phyloP scores from a whole-genome alignment of 2,888 invertebrate genomes.

The Drosophila merina region DNA sequence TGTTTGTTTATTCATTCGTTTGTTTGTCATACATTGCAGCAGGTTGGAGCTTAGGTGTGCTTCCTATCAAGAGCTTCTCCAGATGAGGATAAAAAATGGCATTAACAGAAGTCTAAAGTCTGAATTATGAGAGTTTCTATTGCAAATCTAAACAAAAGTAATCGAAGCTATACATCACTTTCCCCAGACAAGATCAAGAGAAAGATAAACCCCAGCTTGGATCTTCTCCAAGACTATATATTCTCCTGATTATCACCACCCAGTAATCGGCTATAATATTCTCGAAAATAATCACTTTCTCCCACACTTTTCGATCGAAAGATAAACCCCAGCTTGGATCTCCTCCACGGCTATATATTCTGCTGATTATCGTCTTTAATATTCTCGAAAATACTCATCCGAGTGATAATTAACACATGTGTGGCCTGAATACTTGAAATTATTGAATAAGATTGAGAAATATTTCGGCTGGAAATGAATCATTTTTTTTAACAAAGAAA shows the following conservation, averaged over 20 bases:
- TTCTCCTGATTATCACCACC: no score
- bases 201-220: no score
- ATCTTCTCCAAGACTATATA: no score
- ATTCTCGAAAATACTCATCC: background rate
- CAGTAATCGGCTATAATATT: no score
- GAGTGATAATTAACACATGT: background rate
- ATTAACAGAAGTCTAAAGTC: background rate
- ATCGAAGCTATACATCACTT: background rate
- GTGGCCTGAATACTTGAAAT: background rate
- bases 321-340: no score
- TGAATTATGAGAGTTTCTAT: background rate
- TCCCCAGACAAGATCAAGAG: background rate
- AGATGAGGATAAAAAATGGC: no score
- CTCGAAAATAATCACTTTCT: no score
- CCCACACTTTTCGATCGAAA: no score
- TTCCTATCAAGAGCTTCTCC: no score
- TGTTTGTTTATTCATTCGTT: background rate
- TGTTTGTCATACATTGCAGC: background rate
- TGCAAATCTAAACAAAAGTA: no score
- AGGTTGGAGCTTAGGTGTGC: background rate
- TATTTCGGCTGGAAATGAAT: background rate
- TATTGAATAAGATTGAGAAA: background rate
- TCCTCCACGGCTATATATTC: no score
- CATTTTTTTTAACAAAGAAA: background rate
- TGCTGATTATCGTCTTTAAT: no score